A percentile compares a stretch with the other conserved stretches of the same genome.
phyloP scores from a whole-genome alignment of 2,113 vertebrate species.

The Megaceryle torquata region DNA sequence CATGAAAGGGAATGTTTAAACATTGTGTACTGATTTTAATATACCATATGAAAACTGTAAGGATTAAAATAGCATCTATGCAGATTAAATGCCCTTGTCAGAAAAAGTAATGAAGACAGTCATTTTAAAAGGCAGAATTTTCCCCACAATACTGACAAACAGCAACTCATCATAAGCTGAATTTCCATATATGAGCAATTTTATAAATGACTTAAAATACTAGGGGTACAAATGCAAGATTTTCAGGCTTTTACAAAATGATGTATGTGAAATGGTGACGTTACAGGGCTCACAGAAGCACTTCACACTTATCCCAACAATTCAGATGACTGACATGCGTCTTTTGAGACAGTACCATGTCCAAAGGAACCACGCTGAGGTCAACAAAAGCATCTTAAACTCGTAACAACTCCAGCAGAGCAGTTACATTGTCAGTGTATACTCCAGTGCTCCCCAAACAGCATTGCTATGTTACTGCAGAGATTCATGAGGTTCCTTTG shows the following conservation, averaged over 20 bases:
- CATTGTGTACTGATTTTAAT: neutral
- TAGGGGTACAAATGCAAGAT: neutral
- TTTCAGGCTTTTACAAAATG: neutral
- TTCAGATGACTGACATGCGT: slow-evolving; percentile 34
- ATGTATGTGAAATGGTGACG: neutral
- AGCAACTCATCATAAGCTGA: neutral
- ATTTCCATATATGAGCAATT: neutral
- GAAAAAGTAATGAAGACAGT: neutral
- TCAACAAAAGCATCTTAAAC: slow-evolving; percentile 28
- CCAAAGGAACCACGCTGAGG: slow-evolving; percentile 55
- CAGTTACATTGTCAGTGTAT: neutral
- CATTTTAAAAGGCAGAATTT: neutral
- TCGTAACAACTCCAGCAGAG: slow-evolving; percentile 29
- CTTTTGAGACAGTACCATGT: slow-evolving; percentile 46
- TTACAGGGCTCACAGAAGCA: slow-evolving; percentile 1
- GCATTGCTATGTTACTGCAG: neutral
- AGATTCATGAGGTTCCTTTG: neutral
- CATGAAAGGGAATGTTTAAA: neutral
- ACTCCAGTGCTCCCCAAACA: neutral
- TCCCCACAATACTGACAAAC: neutral
- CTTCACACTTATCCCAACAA: slow-evolving; percentile 5
- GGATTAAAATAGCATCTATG: neutral
- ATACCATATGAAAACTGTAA: neutral
- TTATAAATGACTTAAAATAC: neutral
- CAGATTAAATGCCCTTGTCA: neutral